These are phyloP conservation scores for Sialis lutaria DNA, from an alignment of 2,888 invertebrate genomes.

Conservation along the genomic window DNA sequence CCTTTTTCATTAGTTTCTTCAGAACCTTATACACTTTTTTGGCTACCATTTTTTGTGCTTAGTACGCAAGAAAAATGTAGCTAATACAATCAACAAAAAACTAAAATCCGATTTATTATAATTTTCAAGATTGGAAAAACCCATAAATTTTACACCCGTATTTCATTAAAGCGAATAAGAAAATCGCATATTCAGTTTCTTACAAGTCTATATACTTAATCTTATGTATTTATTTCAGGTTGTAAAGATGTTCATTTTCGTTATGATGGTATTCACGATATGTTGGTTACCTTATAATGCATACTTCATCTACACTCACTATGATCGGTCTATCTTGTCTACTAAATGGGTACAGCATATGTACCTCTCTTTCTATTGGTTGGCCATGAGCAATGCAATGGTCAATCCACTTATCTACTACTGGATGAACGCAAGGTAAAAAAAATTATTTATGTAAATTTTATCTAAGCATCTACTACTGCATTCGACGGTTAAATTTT, in stretches of 20 bases:
- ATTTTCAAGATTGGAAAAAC: too few species aligned
- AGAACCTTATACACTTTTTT: too few species aligned
- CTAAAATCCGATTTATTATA: too few species aligned
- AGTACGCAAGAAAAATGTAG: too few species aligned
- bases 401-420: conserved; percentile 85
- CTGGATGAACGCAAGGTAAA: conserved; percentile 80
- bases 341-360: conserved; percentile 65
- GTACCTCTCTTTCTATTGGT: conserved; percentile 73
- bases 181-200: too few species aligned
- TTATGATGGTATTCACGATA: conserved; percentile 69
- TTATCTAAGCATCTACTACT: background rate
- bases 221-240: conserved; percentile 34
- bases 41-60: too few species aligned
- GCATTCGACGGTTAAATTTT: too few species aligned
- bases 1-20: too few species aligned
- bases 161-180: too few species aligned
- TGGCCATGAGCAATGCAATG: conserved; percentile 88
- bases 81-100: too few species aligned
- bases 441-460: background rate
- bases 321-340: conserved; percentile 44
- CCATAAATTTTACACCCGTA: too few species aligned
- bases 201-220: too few species aligned
- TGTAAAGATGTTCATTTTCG: conserved; percentile 77
- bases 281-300: conserved; percentile 83
- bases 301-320: conserved; percentile 70